Conservation (phyloP, 2,113 vertebrate species). For the Rissa tridactyla region DNA sequence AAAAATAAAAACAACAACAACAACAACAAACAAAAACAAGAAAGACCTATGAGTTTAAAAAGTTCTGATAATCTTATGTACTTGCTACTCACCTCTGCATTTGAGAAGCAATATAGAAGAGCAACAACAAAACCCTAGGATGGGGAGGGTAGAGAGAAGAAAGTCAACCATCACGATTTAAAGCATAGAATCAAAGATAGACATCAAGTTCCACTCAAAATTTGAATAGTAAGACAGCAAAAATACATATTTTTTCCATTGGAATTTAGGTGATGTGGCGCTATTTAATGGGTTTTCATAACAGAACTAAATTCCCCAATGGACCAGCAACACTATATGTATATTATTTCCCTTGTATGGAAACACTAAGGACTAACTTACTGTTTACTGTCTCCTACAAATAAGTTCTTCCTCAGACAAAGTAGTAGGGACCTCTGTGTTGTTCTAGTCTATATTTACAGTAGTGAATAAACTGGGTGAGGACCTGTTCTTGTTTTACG, state of each 20-base stretch:
- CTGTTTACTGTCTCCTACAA: background rate
- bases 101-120: conserved; percentile 73
- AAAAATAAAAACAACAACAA: background rate
- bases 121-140: conserved; percentile 70
- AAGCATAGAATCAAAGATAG: background rate
- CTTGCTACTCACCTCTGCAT: conserved; percentile 69
- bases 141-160: background rate
- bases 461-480: background rate
- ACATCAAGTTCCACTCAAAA: background rate
- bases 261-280: background rate
- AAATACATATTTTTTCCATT: background rate
- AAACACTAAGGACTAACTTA: background rate
- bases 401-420: background rate
- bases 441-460: background rate
- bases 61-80: background rate
- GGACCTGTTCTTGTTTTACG: background rate
- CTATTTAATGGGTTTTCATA: background rate
- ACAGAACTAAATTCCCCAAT: background rate
- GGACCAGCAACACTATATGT: background rate
- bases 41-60: background rate
- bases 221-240: background rate
- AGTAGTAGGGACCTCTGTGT: background rate
- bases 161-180: background rate
- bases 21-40: fast-evolving
- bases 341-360: background rate